Percentiles rank a stretch among this genome's conserved stretches.
phyloP scores from a whole-genome alignment of 92 coral and sea anemone species.

The Zoanthus gigantus region DNA sequence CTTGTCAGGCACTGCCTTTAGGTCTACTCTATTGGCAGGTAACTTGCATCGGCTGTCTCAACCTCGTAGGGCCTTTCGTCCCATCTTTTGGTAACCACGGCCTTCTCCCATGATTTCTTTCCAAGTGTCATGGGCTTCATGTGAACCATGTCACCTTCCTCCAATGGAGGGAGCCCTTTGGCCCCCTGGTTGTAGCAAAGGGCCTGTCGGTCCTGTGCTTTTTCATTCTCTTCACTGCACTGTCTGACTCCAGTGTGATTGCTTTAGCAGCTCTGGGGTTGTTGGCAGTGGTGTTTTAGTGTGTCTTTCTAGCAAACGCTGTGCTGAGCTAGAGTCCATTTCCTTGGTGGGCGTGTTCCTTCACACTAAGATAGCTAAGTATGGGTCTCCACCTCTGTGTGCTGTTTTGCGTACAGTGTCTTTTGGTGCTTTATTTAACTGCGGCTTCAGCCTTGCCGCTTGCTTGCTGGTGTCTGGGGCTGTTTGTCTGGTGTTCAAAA shows the following conservation, averaged over 20 bases:
- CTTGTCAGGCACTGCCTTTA: background rate
- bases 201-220: slow-evolving; percentile 42
- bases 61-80: background rate
- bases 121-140: slow-evolving; percentile 56
- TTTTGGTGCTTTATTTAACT: slow-evolving; percentile 54
- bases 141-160: slow-evolving; percentile 40
- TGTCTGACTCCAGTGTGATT: slow-evolving; percentile 32
- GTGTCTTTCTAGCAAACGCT: slow-evolving; percentile 55
- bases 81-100: background rate
- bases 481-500: slow-evolving; percentile 61
- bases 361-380: slow-evolving; percentile 59
- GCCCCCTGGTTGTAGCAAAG: slow-evolving; percentile 6
- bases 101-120: slow-evolving; percentile 32
- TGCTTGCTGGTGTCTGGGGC: slow-evolving; percentile 72
- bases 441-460: slow-evolving; percentile 71
- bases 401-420: slow-evolving; percentile 60
- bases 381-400: slow-evolving; percentile 53
- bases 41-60: slow-evolving; percentile 16
- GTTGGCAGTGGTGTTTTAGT: slow-evolving; percentile 70
- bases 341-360: slow-evolving; percentile 70
- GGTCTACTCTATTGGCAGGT: slow-evolving; percentile 2
- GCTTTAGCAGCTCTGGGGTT: slow-evolving; percentile 62
- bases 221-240: slow-evolving; percentile 21
- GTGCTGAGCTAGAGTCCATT: slow-evolving; percentile 75
- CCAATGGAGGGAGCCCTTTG: background rate